phyloP scores from a whole-genome alignment of 2,888 invertebrate genomes.

The Sesamia inferens region DNA sequence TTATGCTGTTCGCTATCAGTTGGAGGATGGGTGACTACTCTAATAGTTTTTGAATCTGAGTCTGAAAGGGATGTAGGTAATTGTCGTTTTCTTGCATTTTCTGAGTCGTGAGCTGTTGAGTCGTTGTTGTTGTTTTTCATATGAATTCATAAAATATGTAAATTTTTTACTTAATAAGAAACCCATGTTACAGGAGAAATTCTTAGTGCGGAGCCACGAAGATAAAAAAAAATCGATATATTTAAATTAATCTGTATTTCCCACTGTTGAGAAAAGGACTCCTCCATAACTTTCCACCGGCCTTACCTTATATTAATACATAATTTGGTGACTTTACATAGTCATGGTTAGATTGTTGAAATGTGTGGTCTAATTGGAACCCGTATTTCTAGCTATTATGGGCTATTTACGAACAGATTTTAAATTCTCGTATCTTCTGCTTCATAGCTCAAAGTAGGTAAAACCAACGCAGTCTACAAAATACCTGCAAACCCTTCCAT shows the following conservation, averaged over 20 bases:
- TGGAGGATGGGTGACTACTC: conserved; percentile 17
- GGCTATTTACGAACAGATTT: background rate
- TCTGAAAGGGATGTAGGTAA: too few species aligned
- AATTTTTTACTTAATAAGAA: too few species aligned
- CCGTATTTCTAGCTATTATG: background rate
- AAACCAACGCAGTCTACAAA: conserved; percentile 35
- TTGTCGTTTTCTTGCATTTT: background rate
- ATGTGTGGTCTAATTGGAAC: background rate
- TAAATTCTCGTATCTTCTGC: background rate
- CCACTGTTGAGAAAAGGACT: background rate
- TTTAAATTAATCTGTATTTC: background rate
- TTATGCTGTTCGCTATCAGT: background rate
- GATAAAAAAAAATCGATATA: too few species aligned
- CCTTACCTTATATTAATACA: background rate
- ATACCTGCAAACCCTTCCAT: conserved; percentile 39
- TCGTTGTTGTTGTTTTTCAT: background rate
- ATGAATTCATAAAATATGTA: background rate
- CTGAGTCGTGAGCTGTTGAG: background rate
- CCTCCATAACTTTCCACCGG: background rate
- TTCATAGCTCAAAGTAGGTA: background rate
- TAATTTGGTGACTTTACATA: background rate
- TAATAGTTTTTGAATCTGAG: too few species aligned
- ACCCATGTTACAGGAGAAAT: too few species aligned
- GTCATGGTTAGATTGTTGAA: background rate
- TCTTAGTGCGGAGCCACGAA: too few species aligned